phyloP scores from a whole-genome alignment of 2,888 invertebrate species.

The Heteropelma amictum region DNA sequence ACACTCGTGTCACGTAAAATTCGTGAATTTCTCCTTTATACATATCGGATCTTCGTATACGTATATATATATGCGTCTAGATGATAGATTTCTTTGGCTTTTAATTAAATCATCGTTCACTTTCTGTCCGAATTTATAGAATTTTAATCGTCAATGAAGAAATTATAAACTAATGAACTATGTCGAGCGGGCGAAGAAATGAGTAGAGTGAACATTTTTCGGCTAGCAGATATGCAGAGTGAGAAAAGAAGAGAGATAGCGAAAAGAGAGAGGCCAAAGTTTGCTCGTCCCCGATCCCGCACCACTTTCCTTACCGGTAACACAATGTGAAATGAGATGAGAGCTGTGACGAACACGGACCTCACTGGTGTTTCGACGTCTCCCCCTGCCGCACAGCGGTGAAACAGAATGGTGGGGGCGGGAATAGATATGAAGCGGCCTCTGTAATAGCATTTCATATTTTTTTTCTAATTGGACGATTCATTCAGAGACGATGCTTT shows the following conservation, averaged over 20 bases:
- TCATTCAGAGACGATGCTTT: too few relatives aligned
- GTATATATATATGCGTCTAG: neutral
- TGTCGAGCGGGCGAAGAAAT: neutral
- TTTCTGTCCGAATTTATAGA: neutral
- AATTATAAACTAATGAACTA: neutral
- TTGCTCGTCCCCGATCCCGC: slow-evolving; percentile 34
- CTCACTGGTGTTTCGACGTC: slow-evolving; percentile 26
- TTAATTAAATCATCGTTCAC: slow-evolving; percentile 25
- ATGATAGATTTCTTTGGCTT: slow-evolving; percentile 2
- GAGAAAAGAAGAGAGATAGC: slow-evolving; percentile 3
- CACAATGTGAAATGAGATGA: slow-evolving; percentile 74
- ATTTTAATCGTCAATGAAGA: neutral
- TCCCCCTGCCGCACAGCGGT: slow-evolving; percentile 5
- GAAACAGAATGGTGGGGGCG: neutral
- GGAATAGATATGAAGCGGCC: neutral
- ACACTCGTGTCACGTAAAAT: slow-evolving; percentile 18
- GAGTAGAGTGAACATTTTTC: neutral
- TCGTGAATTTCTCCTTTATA: slow-evolving; percentile 18
- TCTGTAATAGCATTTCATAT: neutral
- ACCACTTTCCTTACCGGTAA: slow-evolving; percentile 75
- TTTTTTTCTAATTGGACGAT: too few relatives aligned
- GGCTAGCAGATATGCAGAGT: neutral
- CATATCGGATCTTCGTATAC: neutral
- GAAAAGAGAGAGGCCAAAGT: slow-evolving; percentile 5
- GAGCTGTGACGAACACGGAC: slow-evolving; percentile 31